Evolutionary conservation across 2,888 invertebrate species (phyloP).

Genomic region (Pteria penguin): DNA sequence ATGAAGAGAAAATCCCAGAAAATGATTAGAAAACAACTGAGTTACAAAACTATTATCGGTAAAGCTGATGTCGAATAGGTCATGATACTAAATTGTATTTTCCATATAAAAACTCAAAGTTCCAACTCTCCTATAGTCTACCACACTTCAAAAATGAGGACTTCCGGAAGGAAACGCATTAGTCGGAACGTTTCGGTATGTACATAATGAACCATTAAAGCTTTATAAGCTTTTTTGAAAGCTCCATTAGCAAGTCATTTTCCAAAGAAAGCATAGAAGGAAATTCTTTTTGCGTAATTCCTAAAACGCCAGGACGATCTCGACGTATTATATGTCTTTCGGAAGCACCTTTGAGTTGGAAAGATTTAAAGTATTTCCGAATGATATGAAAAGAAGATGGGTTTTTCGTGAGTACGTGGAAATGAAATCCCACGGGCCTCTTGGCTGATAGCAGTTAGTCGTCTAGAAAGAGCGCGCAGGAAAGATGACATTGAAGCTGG

Average conservation of each 20-base stretch:
- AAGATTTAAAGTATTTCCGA: constrained; percentile 4
- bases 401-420: neutral
- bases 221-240: no score
- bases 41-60: no score
- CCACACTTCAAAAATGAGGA: no score
- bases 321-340: neutral
- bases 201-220: neutral
- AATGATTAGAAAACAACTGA: no score
- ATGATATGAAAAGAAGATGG: neutral
- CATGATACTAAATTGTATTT: no score
- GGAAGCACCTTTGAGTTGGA: neutral
- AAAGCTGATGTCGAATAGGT: no score
- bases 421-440: neutral
- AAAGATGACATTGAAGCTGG: neutral
- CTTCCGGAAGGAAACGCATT: no score
- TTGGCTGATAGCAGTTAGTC: neutral
- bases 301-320: neutral
- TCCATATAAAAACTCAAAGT: no score
- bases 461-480: neutral
- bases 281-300: neutral
- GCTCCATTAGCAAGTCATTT: no score
- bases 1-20: no score
- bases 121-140: no score
- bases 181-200: neutral
- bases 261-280: no score